Percentiles rank a stretch among this genome's conserved stretches.
These are phyloP conservation scores for Diloba caeruleocephala DNA, from an alignment of 2,888 invertebrate species.

Conservation along the genomic window DNA sequence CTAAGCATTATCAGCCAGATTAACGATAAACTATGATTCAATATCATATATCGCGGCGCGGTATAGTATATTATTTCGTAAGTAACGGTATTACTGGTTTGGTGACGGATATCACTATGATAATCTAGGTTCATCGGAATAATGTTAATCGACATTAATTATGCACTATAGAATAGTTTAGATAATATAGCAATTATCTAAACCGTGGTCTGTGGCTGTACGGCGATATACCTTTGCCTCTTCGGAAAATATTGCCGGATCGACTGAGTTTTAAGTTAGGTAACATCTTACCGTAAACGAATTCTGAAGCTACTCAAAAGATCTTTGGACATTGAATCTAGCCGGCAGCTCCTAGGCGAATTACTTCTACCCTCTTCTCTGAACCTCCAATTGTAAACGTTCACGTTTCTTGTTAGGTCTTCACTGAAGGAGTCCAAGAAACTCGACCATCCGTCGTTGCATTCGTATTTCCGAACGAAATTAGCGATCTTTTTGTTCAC, in stretches of 20 bases:
- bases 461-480: conserved; percentile 69
- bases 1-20: conserved; percentile 23
- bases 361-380: conserved; percentile 45
- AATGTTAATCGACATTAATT: too few relatives aligned
- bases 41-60: conserved; percentile 15
- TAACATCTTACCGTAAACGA: conserved; percentile 53
- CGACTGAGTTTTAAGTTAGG: too few relatives aligned
- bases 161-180: too few relatives aligned
- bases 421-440: conserved; percentile 76
- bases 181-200: too few relatives aligned
- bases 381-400: conserved; percentile 68
- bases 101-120: background rate
- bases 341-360: conserved; percentile 53
- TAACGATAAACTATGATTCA: conserved; percentile 10
- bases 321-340: conserved; percentile 61
- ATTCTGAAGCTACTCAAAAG: conserved; percentile 57
- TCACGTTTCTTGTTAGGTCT: conserved; percentile 77
- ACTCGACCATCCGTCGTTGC: conserved; percentile 68
- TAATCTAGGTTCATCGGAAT: background rate
- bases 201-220: too few relatives aligned
- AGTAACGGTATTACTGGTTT: conserved; percentile 15
- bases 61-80: conserved; percentile 22
- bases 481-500: conserved; percentile 79
- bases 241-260: too few relatives aligned
- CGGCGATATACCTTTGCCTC: too few relatives aligned